These are phyloP conservation scores for Leptocoma aspasia DNA, from an alignment of 2,113 vertebrate genomes.

Conservation along the genomic window DNA sequence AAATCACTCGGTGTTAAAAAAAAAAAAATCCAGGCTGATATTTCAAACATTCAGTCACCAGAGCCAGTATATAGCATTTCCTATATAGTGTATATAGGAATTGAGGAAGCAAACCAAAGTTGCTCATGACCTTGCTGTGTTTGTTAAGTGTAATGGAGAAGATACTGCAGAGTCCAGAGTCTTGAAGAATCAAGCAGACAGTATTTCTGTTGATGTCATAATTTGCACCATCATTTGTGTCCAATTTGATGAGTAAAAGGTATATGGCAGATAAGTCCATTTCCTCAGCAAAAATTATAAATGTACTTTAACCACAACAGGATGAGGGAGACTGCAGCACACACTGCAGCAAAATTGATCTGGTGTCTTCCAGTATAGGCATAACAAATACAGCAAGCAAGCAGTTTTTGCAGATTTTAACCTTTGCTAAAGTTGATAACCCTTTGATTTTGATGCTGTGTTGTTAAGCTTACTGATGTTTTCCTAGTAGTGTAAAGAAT, in stretches of 20 bases:
- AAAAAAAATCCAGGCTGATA: neutral
- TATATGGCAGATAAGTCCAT: neutral
- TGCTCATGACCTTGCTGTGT: neutral
- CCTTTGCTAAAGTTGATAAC: neutral
- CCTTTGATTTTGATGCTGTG: neutral
- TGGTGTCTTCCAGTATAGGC: neutral
- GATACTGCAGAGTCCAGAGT: neutral
- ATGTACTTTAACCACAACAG: neutral
- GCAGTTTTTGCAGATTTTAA: neutral
- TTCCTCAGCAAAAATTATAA: neutral
- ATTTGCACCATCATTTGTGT: neutral
- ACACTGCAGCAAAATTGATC: neutral
- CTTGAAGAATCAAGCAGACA: neutral
- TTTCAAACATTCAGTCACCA: neutral
- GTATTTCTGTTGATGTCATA: neutral
- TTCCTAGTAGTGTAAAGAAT: neutral
- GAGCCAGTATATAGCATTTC: neutral
- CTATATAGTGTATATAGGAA: neutral
- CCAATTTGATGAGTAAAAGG: neutral
- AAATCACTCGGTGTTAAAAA: neutral
- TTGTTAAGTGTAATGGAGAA: neutral
- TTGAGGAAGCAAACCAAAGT: neutral
- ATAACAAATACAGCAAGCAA: neutral
- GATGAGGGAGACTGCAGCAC: neutral
- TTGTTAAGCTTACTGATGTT: neutral